phyloP scores from a whole-genome alignment of 2,113 vertebrate genomes.

The Agelaius phoeniceus region DNA sequence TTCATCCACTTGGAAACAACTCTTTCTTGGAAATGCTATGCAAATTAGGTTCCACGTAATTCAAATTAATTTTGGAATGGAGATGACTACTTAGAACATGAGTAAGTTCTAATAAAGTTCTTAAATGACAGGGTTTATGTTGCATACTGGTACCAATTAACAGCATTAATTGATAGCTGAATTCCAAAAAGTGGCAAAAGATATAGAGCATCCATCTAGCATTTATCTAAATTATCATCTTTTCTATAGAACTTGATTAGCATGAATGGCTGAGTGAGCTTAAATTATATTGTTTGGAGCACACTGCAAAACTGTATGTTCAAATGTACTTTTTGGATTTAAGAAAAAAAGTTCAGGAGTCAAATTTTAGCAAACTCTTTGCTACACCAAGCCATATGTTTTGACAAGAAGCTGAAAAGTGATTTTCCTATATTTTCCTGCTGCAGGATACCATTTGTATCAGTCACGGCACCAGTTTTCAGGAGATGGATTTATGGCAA shows the following conservation, averaged over 20 bases:
- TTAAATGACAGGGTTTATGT: background rate
- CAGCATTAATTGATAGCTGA: background rate
- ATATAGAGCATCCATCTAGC: background rate
- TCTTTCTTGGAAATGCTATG: background rate
- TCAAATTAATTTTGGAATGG: background rate
- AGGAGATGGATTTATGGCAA: background rate
- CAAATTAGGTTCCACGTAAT: background rate
- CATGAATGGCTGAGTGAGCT: background rate
- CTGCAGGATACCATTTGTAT: background rate
- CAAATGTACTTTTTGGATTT: background rate
- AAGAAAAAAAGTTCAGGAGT: background rate
- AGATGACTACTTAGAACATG: background rate
- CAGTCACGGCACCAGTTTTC: background rate
- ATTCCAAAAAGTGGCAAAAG: background rate
- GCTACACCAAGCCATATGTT: background rate
- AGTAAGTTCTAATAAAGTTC: background rate
- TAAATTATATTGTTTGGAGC: background rate
- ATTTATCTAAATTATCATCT: background rate
- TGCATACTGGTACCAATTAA: background rate
- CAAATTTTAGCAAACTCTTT: background rate
- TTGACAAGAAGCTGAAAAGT: background rate
- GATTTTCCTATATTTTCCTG: background rate
- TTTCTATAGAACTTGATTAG: background rate
- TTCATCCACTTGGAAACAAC: background rate
- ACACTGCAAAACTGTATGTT: background rate